Percentiles rank a stretch among this genome's conserved stretches.
Conservation (phyloP, 2,113 vertebrate species). For the Barnardius zonarius region DNA sequence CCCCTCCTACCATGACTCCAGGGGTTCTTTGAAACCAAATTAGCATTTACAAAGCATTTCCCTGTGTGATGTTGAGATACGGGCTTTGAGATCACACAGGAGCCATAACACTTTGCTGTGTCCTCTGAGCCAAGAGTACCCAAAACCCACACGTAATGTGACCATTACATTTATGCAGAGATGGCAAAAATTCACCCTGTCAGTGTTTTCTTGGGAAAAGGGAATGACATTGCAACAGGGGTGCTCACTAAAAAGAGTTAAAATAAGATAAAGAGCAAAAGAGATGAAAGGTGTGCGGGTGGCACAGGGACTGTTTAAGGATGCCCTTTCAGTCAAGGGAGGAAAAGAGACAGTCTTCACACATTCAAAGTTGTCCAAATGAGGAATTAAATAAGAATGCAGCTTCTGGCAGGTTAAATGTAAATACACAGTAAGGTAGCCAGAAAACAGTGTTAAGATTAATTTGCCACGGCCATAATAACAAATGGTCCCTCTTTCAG, state of each 20-base stretch:
- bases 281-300: neutral
- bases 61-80: neutral
- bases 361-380: neutral
- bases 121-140: accelerated
- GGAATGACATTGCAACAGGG: neutral
- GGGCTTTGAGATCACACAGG: neutral
- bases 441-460: neutral
- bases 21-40: neutral
- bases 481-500: neutral
- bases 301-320: neutral
- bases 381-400: neutral
- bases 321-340: neutral
- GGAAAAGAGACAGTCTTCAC: neutral
- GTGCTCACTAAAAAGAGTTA: neutral
- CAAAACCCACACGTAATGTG: neutral
- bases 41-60: neutral
- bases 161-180: too few relatives aligned
- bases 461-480: neutral
- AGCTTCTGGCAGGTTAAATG: neutral
- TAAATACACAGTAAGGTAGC: neutral
- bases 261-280: neutral
- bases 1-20: neutral
- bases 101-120: neutral
- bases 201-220: neutral
- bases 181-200: neutral